Evolutionary conservation across 1,140 invertebrate genomes (phyloP).

Genomic region (Papilio helenus): DNA sequence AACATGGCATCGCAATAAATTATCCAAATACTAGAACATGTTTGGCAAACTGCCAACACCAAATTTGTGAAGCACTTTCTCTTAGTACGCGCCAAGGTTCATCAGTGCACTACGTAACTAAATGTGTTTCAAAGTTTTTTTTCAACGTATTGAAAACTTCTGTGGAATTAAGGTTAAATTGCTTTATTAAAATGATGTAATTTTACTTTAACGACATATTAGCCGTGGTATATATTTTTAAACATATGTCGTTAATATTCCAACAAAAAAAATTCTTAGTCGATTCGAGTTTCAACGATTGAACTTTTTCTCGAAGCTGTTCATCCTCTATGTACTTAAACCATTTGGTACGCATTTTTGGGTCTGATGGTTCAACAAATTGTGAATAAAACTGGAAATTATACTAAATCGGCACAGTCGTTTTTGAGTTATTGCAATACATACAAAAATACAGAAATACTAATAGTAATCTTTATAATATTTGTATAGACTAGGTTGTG

Average conservation of each 20-base stretch:
- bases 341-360: not conserved
- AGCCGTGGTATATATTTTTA: not conserved
- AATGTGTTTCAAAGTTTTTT: not conserved
- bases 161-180: not conserved
- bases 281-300: not conserved
- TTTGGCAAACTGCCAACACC: slow-evolving; percentile 27
- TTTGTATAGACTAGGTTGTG: no score
- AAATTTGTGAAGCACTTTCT: slow-evolving; percentile 38
- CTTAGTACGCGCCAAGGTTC: slow-evolving; percentile 29
- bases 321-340: not conserved
- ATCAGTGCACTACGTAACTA: slow-evolving; percentile 21
- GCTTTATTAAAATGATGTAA: not conserved
- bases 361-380: no score
- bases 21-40: slow-evolving; percentile 35
- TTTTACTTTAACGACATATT: not conserved
- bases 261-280: not conserved
- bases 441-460: no score
- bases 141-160: not conserved
- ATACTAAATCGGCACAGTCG: no score
- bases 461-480: no score
- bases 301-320: not conserved
- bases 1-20: slow-evolving; percentile 21
- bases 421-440: no score
- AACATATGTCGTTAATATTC: not conserved
- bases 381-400: no score